Percentiles rank a stretch among this genome's conserved stretches.
Conservation (phyloP, 2,888 invertebrate species). For the Coleophora flavipennella region DNA sequence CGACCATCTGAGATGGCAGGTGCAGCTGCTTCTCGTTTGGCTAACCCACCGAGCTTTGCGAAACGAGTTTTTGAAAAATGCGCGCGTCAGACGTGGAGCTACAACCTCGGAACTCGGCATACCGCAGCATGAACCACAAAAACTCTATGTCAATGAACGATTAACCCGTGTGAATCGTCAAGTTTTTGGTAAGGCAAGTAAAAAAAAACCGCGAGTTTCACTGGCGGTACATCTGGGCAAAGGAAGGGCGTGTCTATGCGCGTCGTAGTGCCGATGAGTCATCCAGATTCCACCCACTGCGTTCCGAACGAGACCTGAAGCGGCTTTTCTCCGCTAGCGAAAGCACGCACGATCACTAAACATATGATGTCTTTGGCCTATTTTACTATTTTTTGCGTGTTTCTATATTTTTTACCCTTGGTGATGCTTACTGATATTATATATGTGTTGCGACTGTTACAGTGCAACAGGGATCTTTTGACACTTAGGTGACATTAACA, state of each 20-base stretch:
- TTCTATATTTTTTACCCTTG: too few species aligned
- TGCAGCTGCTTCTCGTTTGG: background rate
- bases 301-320: too few species aligned
- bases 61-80: background rate
- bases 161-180: background rate
- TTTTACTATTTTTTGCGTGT: too few species aligned
- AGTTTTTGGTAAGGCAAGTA: background rate
- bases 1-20: background rate
- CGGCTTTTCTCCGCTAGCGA: too few species aligned
- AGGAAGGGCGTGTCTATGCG: background rate
- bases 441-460: too few species aligned
- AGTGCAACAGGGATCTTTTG: too few species aligned
- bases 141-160: background rate
- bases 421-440: too few species aligned
- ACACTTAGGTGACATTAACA: too few species aligned
- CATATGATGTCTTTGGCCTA: too few species aligned
- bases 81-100: background rate
- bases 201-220: background rate
- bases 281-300: too few species aligned
- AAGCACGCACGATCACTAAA: too few species aligned
- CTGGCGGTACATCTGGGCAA: background rate
- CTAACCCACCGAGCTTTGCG: background rate
- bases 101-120: background rate
- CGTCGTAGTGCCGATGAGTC: background rate
- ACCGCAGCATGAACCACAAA: background rate